phyloP scores from a whole-genome alignment of 2,797 vertebrate species.

The Pteronotus mesoamericanus region DNA sequence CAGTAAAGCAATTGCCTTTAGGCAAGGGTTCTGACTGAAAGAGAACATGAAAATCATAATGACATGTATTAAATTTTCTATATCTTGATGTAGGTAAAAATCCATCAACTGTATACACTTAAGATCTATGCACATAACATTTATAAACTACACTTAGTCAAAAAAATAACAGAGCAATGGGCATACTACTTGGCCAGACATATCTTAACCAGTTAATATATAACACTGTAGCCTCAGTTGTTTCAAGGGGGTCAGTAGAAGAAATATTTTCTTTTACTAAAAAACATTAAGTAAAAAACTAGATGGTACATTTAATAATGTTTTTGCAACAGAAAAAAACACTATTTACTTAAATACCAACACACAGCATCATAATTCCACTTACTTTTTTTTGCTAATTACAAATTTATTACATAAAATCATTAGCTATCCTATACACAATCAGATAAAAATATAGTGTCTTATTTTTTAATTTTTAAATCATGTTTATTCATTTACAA shows the following conservation, averaged over 20 bases:
- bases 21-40: not conserved
- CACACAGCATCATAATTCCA: not conserved
- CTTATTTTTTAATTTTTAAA: too few relatives aligned
- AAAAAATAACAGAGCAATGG: not conserved
- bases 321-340: not conserved
- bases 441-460: too few relatives aligned
- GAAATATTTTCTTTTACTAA: conserved; percentile 10
- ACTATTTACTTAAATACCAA: conserved; percentile 19
- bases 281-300: not conserved
- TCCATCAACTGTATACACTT: not conserved
- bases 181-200: not conserved
- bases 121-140: not conserved
- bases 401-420: too few relatives aligned
- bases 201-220: not conserved
- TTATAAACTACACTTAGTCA: not conserved
- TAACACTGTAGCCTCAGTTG: not conserved
- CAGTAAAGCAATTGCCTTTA: not conserved
- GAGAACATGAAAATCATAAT: not conserved
- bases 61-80: not conserved
- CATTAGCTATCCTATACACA: too few relatives aligned
- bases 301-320: not conserved
- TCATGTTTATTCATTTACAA: too few relatives aligned
- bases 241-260: not conserved
- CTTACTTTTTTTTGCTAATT: conserved; percentile 32
- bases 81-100: not conserved